These are phyloP conservation scores for Indicator indicator DNA, from an alignment of 2,113 vertebrate genomes.

Conservation along the genomic window DNA sequence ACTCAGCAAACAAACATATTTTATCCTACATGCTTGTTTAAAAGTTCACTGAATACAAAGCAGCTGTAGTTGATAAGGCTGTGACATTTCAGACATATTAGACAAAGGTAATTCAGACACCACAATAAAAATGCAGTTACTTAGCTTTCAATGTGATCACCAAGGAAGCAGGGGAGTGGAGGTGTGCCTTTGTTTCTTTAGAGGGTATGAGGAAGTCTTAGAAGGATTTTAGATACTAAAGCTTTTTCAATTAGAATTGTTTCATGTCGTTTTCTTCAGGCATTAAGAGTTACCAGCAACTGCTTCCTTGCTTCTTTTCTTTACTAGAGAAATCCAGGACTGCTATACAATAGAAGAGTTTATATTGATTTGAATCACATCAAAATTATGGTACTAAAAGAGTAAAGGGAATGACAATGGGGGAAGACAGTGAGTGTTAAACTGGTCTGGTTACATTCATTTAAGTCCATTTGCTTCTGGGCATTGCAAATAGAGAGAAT, in stretches of 20 bases:
- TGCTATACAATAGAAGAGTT: not conserved
- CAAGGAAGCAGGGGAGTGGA: not conserved
- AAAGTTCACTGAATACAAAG: not conserved
- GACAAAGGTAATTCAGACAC: not conserved
- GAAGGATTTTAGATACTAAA: not conserved
- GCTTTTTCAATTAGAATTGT: not conserved
- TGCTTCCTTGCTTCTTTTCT: slow-evolving; percentile 7
- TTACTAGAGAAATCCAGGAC: not conserved
- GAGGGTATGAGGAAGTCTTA: not conserved
- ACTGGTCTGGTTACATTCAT: not conserved
- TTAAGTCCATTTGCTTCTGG: not conserved
- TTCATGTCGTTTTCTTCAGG: not conserved
- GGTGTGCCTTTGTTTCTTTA: not conserved
- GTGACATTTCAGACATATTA: not conserved
- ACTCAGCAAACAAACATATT: not conserved
- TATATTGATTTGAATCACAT: not conserved
- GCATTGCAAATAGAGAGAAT: not conserved
- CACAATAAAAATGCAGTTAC: not conserved
- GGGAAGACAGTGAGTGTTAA: not conserved
- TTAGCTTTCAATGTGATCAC: not conserved
- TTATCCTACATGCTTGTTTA: not conserved
- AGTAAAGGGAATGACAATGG: not conserved
- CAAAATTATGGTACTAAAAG: not conserved
- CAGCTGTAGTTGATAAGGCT: not conserved
- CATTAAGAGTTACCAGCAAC: not conserved